Base-by-base conservation (phyloP, 2,888 invertebrate species). In the Melinopterus prodromus region DNA sequence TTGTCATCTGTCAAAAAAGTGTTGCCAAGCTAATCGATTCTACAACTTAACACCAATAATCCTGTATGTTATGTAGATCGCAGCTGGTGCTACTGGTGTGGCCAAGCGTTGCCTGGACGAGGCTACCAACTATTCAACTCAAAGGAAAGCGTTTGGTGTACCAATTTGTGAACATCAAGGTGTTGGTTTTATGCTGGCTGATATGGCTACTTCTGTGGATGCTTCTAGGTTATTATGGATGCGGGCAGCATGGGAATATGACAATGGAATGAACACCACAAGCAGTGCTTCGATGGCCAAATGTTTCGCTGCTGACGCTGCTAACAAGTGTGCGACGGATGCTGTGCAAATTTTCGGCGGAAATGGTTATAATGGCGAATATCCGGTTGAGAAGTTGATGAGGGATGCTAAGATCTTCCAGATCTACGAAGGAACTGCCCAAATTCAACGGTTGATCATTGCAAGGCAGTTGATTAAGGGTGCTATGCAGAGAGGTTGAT, bases 351-450 rank as follows among this genome's bases (percentile, higher is more conserved):
- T 98, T 77, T 98, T 98, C 88, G 98, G 98, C 69, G 98, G 98
- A 16, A 97, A 97, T 88, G 98, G 98, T 0, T 99, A 97, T 90
- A 99, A 99, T 90, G 94, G 93, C 35, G 99, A 99, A 53, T 99
- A 99, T 89, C 99, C 99, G 0, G 99, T 98, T 0, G 99, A 99
- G 89, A 99, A 99, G 87, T 91, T 99, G 78, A 99, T 99, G 98
- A 92, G 99, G 79, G 99, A 99, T 90, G 99, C 99, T n/a, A 99
- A 99, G 90, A 99, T 99, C 86, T 99, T 95, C 90, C 98, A 98
- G 90, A 99, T 99, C 86, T 99, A 99, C 87, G 99, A 99, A 89
- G 99, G 99, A 81, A 99, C 99, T 15, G 94, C 98, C 0, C 98
- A 99, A 90, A 99, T 99, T 87, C 99, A 99, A 90, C 92, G 98